A percentile compares a stretch with the other conserved stretches of the same genome.
phyloP scores from a whole-genome alignment of 2,797 vertebrate species.

The Lemur catta region DNA sequence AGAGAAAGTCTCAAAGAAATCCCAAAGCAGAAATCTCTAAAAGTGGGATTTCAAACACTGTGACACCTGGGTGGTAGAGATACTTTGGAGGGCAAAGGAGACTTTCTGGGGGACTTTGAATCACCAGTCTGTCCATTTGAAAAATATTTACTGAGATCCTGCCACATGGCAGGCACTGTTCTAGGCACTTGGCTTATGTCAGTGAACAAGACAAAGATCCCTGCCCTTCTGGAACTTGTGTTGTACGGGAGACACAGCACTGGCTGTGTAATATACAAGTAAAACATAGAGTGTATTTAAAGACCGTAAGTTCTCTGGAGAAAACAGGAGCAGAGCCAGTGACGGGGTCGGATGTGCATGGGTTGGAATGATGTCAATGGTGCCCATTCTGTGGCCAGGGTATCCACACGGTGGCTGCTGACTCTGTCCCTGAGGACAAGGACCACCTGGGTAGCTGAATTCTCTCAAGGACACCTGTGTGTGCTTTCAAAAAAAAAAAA shows the following conservation, averaged over 20 bases:
- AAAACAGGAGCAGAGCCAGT: neutral
- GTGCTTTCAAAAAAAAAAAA: neutral
- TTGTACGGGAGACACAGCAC: neutral
- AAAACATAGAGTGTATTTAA: neutral
- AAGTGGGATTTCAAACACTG: neutral
- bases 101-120: neutral
- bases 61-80: neutral
- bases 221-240: neutral
- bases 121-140: neutral
- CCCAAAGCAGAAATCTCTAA: neutral
- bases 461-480: neutral
- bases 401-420: neutral
- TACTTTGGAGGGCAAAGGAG: neutral
- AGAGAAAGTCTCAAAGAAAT: neutral
- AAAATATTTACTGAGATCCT: neutral
- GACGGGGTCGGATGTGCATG: neutral
- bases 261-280: neutral
- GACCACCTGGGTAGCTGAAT: neutral
- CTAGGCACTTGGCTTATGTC: neutral
- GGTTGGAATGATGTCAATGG: neutral
- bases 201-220: neutral
- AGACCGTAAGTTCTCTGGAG: neutral
- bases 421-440: neutral
- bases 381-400: neutral
- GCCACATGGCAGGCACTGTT: neutral